Base-by-base conservation (phyloP, 1,140 invertebrate species). In the Harpegnathos saltator region DNA sequence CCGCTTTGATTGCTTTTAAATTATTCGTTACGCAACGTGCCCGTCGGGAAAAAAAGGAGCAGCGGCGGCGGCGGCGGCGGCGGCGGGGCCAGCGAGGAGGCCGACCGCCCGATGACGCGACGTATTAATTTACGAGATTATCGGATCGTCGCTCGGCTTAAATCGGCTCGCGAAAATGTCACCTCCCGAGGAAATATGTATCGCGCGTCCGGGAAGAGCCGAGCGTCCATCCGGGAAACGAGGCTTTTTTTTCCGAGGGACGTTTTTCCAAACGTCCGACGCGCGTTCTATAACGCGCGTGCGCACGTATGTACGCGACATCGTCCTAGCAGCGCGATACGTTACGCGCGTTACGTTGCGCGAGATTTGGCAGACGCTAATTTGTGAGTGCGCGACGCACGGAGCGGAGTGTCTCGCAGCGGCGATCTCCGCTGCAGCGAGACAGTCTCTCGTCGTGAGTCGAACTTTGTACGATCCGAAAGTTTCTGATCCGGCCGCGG, bases 1-100 rank as follows among this genome's bases (percentile, higher is more conserved):
- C 52, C 56, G 77, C 66, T 66, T 84, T 73, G 88, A 89, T 86
- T 82, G 78, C 58, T 83, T 69, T 48, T 80, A 80, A 80, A 80
- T 80, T 80, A 80, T 80, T 80, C 75, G 75, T 80, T 80, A 80
- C 75, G 75, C 75, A 80, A 80, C 75, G 58, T 80, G 52, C 68
- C 65, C 65, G 52, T 38, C 65, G 65, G 75, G 52, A 69, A 80
- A 78, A 80, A 66, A 80, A 80, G 50, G 19, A 48, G 19, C 73
- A 14, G 17, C 14, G 33, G 44, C 44, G n/a, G 5, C 24, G 24
- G 56, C 56, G 24, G 56, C n/a, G n/a, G 29, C 29, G 29, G 29
- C 29, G 29, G 5, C 1, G 29, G 5, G 29, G 5, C 29, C 29
- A 33, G 1, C 29, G 29, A 33, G n/a, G n/a, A n/a, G 54, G 3